A percentile compares a stretch with the other conserved stretches of the same genome.
Conservation (phyloP, 1,140 invertebrate species). For the Centruroides sculpturatus region DNA sequence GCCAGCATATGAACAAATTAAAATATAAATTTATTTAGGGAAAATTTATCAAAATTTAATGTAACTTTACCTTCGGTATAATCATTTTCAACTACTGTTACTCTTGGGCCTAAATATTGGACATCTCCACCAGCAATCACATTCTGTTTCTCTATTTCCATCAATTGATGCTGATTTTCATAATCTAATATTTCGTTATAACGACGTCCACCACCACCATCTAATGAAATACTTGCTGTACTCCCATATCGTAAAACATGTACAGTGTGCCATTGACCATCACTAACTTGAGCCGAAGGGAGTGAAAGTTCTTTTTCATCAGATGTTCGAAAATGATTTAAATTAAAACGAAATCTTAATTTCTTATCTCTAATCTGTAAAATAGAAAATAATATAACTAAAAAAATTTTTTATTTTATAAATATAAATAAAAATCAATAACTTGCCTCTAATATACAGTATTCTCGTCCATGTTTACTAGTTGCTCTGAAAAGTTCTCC, state of each 20-base stretch:
- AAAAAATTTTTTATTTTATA: neutral
- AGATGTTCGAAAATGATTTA: slow-evolving; percentile 67
- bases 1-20: too few species aligned
- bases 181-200: slow-evolving; percentile 91
- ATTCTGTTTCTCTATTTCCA: slow-evolving; percentile 83
- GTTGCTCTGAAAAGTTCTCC: slow-evolving; percentile 84
- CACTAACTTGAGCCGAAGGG: slow-evolving; percentile 73
- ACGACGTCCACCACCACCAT: slow-evolving; percentile 84
- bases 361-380: slow-evolving; percentile 50
- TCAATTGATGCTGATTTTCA: slow-evolving; percentile 69
- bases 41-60: too few species aligned
- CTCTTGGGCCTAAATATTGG: slow-evolving; percentile 61
- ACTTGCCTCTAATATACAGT: slow-evolving; percentile 79
- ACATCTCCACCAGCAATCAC: slow-evolving; percentile 90
- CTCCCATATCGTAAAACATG: slow-evolving; percentile 68
- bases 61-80: slow-evolving; percentile 63
- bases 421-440: neutral
- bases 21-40: too few species aligned
- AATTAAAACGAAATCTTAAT: slow-evolving; percentile 78
- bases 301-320: slow-evolving; percentile 84
- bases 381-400: neutral
- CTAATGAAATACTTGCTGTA: slow-evolving; percentile 77
- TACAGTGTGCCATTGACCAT: slow-evolving; percentile 95
- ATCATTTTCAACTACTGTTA: slow-evolving; percentile 82
- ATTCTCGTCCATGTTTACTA: slow-evolving; percentile 87